Evolutionary conservation across 2,797 vertebrate species (phyloP), one percentile per base, ranked within the genome.

Genomic region (Clarias pachynema): DNA sequence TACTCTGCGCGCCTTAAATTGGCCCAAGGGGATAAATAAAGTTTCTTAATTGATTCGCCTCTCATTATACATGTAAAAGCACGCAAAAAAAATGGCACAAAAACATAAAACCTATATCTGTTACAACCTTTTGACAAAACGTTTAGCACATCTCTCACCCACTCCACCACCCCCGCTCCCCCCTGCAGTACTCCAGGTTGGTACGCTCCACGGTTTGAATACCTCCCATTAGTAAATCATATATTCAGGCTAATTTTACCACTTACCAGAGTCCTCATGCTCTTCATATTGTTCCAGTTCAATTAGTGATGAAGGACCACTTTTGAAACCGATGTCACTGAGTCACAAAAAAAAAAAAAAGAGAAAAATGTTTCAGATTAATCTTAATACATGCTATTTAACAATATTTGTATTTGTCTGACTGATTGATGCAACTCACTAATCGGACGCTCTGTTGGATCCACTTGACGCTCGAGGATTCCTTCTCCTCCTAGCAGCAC

Each of bases 261-360:
- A 91, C 93, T 59, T 89, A 95, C 94, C 79, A 1, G n/a, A 14
- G 20, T 90, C 85, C 1, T 92, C 91, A 63, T 89, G 72, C 0
- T 93, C 89, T 49, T 86, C 87, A 24, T 86, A 84, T n/a, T 24
- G 60, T 4, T 93, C 84, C 75, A 92, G 72, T 20, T 89, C 87
- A 73, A 95, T 89, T 90, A 95, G 91, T 68, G 93, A 94, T 7
- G 91, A 92, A 0, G 93, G 94, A 12, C 95, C 95, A 88, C 95
- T 95, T 85, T 16, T 90, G 18, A 86, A 82, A 56, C 15, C 68
- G 49, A 59, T 89, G 82, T 82, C 29, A 88, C 78, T 88, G 40
- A 79, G 10, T 26, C 12, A 62, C 57, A 63, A 84, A 82, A 26
- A 72, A 66, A 63, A 84, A 82, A 26, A 72, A 66, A 53, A 44